These are phyloP conservation scores for Siphlonurus alternatus DNA, from an alignment of 2,888 invertebrate genomes.

Conservation along the genomic window DNA sequence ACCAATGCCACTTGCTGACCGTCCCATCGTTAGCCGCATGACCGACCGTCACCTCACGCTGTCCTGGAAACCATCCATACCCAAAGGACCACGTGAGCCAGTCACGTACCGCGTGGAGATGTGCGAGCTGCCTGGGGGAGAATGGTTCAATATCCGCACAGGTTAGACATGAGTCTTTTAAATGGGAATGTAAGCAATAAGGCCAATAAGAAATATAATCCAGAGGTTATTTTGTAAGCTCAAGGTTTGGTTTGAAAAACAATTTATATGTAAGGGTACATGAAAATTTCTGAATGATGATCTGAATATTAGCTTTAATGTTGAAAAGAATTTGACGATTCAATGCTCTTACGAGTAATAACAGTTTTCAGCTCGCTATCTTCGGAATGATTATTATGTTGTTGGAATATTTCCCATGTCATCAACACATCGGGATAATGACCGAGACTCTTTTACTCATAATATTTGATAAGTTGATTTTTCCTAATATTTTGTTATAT, in stretches of 20 bases:
- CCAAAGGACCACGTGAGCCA: conserved; percentile 69
- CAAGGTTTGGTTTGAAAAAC: not conserved
- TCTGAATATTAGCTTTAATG: too few species aligned
- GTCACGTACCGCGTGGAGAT: conserved; percentile 92
- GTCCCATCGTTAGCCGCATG: conserved; percentile 85
- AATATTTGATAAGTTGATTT: not conserved
- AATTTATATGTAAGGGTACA: not conserved
- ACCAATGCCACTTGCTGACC: conserved; percentile 75
- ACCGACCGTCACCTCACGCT: conserved; percentile 74
- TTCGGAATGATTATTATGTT: not conserved
- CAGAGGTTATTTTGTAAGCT: not conserved
- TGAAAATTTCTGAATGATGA: not conserved
- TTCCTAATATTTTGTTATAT: too few species aligned
- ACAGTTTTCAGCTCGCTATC: too few species aligned
- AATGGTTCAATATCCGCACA: conserved; percentile 78
- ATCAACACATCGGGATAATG: not conserved
- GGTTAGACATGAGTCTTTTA: conserved; percentile 31
- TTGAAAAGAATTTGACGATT: too few species aligned
- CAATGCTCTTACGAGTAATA: too few species aligned
- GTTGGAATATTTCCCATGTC: not conserved
- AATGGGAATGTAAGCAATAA: too few species aligned
- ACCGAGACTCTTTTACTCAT: not conserved
- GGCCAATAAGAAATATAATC: too few species aligned
- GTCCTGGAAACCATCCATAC: conserved; percentile 87
- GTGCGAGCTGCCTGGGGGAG: conserved; percentile 78